A percentile compares a stretch with the other conserved stretches of the same genome.
phyloP scores from a whole-genome alignment of 2,113 vertebrate genomes.

The Tragelaphus strepsiceros region DNA sequence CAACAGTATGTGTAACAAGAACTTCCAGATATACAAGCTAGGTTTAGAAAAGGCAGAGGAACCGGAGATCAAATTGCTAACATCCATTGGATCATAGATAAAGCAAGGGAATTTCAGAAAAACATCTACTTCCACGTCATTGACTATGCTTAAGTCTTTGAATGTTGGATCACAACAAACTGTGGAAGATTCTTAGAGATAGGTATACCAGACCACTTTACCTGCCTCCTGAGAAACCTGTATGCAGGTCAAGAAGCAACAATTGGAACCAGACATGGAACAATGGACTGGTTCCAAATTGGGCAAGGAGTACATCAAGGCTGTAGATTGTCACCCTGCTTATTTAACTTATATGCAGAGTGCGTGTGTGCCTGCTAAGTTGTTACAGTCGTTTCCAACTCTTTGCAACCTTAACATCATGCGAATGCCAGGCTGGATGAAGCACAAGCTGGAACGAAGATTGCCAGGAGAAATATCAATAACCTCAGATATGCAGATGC shows the following conservation, averaged over 20 bases:
- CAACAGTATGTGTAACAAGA: background rate
- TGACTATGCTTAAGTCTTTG: background rate
- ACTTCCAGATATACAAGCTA: background rate
- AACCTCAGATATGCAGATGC: background rate
- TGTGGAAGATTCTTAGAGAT: background rate
- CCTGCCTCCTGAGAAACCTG: background rate
- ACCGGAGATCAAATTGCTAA: background rate
- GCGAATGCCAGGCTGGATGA: background rate
- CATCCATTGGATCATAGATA: background rate
- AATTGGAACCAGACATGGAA: background rate
- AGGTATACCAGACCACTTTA: background rate
- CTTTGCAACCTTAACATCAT: background rate
- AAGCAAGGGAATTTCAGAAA: background rate
- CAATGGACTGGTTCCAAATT: background rate
- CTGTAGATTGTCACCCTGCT: background rate
- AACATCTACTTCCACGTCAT: background rate
- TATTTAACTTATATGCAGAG: background rate
- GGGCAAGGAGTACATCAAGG: background rate
- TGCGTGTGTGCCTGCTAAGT: background rate
- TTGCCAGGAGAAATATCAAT: background rate
- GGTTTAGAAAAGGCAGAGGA: background rate
- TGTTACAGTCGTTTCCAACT: background rate
- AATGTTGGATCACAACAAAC: background rate
- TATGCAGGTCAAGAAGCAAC: background rate
- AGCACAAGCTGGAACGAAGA: background rate